phyloP scores from a whole-genome alignment of 2,113 vertebrate genomes.

The Laterallus jamaicensis region DNA sequence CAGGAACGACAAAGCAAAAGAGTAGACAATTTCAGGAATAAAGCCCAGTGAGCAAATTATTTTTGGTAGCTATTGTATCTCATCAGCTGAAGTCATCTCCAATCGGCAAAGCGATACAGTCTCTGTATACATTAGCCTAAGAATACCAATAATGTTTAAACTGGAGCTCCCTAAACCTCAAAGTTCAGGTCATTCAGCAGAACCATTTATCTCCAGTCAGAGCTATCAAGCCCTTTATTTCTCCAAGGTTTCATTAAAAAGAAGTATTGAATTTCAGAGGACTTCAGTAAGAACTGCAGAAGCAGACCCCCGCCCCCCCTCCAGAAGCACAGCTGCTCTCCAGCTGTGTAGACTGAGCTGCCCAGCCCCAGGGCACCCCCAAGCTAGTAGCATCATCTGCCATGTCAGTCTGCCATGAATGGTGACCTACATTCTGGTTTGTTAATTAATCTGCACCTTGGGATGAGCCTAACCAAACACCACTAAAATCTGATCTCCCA shows the following conservation, averaged over 20 bases:
- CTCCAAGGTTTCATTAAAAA: background rate
- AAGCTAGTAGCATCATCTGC: background rate
- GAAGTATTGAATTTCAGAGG: background rate
- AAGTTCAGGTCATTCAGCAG: background rate
- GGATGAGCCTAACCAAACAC: background rate
- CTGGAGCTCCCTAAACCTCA: background rate
- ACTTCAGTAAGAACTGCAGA: background rate
- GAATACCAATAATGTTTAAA: background rate
- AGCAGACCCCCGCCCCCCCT: background rate
- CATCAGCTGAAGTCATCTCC: background rate
- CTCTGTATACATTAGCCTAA: background rate
- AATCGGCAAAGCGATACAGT: background rate
- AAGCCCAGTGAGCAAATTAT: background rate
- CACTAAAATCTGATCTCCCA: background rate
- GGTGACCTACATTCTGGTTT: background rate
- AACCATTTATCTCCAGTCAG: background rate
- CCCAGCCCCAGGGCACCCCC: background rate
- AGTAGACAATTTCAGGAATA: background rate
- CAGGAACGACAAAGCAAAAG: background rate
- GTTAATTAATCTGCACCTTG: background rate
- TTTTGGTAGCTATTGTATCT: background rate
- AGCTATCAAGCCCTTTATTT: background rate
- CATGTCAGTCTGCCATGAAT: accelerated
- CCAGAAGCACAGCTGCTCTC: background rate
- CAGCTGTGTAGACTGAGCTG: accelerated